phyloP scores from a whole-genome alignment of 1,140 invertebrate species.

The Aplysia californica region DNA sequence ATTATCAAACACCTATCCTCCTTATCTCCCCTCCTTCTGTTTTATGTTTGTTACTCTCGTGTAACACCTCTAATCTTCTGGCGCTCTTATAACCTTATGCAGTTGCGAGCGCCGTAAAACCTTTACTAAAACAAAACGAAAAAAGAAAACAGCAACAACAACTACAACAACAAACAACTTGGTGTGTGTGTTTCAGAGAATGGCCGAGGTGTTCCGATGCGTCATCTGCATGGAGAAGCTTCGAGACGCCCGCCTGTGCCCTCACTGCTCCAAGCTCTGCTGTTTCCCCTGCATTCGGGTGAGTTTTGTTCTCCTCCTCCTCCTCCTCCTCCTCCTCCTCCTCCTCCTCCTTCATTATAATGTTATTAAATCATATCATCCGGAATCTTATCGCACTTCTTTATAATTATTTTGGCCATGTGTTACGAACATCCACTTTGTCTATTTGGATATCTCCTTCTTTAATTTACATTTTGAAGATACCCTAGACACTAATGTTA shows the following conservation, averaged over 20 bases:
- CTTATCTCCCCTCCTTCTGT: background rate
- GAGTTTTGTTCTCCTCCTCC: constrained; percentile 35
- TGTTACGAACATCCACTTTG: too few species aligned
- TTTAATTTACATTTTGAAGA: too few species aligned
- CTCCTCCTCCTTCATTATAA: too few species aligned
- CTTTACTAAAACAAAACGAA: too few species aligned
- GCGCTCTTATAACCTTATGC: background rate
- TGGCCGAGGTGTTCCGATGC: constrained; percentile 94
- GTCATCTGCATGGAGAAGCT: constrained; percentile 98
- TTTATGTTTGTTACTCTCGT: background rate
- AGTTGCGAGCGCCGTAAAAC: too few species aligned
- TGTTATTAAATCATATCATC: too few species aligned
- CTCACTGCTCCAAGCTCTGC: constrained; percentile 93
- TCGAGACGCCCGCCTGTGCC: constrained; percentile 91
- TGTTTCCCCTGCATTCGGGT: constrained; percentile 86
- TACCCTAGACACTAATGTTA: too few species aligned
- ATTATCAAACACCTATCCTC: background rate
- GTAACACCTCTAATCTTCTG: background rate
- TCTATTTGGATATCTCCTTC: too few species aligned
- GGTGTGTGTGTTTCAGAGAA: constrained; percentile 50
- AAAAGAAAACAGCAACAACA: too few species aligned
- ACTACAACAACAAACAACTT: background rate
- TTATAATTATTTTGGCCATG: too few species aligned
- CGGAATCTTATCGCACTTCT: too few species aligned
- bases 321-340: too few species aligned